A percentile compares a stretch with the other conserved stretches of the same genome.
These are phyloP conservation scores for Drosophila fulvimacula DNA, from an alignment of 2,888 invertebrate genomes.

Conservation along the genomic window DNA sequence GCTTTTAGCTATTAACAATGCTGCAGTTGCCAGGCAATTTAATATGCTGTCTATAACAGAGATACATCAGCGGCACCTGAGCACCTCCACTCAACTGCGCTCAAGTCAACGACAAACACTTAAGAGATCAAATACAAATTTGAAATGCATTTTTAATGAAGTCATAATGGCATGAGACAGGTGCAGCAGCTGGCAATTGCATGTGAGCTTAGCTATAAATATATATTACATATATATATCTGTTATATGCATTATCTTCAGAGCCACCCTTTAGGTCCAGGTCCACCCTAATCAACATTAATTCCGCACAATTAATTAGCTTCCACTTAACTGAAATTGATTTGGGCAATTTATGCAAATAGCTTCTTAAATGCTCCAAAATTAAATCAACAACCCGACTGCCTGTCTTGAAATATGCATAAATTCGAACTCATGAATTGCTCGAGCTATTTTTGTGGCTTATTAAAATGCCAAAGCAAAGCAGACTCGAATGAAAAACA, in stretches of 20 bases:
- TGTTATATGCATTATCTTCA: background rate
- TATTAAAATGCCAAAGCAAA: conserved; percentile 46
- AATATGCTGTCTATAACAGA: background rate
- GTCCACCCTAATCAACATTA: conserved; percentile 2
- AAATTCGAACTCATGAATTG: conserved; percentile 23
- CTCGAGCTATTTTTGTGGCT: conserved; percentile 31
- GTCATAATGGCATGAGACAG: conserved; percentile 35
- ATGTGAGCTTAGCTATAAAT: background rate
- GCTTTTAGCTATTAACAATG: conserved; percentile 46
- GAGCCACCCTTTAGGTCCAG: conserved; percentile 4
- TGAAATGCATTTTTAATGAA: conserved; percentile 75
- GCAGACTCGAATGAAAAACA: conserved; percentile 23
- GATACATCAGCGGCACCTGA: background rate
- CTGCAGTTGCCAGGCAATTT: conserved; percentile 14
- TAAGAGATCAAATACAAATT: conserved; percentile 56
- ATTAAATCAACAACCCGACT: conserved; percentile 21
- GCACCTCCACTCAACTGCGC: conserved; percentile 2
- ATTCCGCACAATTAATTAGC: conserved; percentile 17
- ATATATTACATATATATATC: background rate
- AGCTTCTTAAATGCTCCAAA: conserved; percentile 23
- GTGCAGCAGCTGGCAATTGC: conserved; percentile 2
- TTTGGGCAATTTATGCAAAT: conserved; percentile 28
- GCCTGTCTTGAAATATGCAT: conserved; percentile 20
- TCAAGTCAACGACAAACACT: conserved; percentile 11
- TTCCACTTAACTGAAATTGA: conserved; percentile 30